Percentiles rank a stretch among this genome's conserved stretches.
Evolutionary conservation across 2,113 vertebrate species (phyloP).

Genomic region (Dicerorhinus sumatrensis): DNA sequence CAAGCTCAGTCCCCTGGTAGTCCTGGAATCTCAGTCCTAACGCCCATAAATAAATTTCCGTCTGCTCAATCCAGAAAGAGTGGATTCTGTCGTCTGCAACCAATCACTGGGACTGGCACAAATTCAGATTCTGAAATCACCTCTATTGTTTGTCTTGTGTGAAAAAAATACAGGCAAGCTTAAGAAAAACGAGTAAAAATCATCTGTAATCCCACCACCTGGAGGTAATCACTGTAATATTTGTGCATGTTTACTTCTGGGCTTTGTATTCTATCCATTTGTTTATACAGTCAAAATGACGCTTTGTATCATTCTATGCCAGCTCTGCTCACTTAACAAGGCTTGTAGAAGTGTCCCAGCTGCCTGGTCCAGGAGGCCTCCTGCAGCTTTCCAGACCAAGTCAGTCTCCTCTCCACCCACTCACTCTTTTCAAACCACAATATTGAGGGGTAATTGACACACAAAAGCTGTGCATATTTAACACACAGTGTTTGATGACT

Average conservation of each 20-base stretch:
- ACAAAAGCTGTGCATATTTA: neutral
- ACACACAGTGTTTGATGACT: neutral
- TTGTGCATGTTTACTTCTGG: neutral
- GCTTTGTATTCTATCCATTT: too few relatives aligned
- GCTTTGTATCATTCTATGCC: neutral
- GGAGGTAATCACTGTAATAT: neutral
- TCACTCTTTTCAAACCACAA: neutral
- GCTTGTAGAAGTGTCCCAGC: neutral
- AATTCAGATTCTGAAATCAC: neutral
- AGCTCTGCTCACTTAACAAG: neutral
- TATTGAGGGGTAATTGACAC: neutral
- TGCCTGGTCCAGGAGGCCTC: neutral
- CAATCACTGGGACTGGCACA: neutral
- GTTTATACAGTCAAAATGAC: neutral
- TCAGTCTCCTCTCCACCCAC: neutral
- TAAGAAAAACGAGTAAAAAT: constrained; percentile 3
- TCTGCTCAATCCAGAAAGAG: neutral
- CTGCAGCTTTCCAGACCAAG: neutral
- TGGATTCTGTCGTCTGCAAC: neutral
- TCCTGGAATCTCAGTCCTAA: neutral
- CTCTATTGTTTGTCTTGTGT: neutral
- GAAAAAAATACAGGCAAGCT: neutral
- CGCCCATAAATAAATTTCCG: neutral
- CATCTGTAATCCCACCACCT: neutral
- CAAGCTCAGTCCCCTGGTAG: neutral